Base-by-base conservation (phyloP, 2,113 vertebrate genomes). In the Kryptolebias marmoratus region DNA sequence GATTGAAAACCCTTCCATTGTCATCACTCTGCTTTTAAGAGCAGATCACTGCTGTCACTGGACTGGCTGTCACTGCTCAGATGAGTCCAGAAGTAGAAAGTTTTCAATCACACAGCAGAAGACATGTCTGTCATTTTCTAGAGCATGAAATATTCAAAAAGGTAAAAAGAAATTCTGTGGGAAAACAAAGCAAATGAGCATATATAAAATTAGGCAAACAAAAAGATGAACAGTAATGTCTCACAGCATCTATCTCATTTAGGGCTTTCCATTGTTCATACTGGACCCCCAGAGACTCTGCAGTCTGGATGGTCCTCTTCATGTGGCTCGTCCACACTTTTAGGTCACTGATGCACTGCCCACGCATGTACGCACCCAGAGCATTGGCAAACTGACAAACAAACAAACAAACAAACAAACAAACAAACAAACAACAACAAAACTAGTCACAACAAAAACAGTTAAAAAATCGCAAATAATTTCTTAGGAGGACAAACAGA, bases 241-340 rank as follows among this genome's bases (percentile, higher is more conserved):
- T 95, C 75, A 97, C 96, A 1, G 96, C 96, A 0, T 97, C 95
- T 1, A 98, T 96, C 87, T 98, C 97, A 0, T 98, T 98, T 48
- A 98, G 94, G 5, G 97, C 97, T 61, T 98, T 98, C 97, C 97
- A 98, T 79, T 97, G 96, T 28, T 98, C 96, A 1, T 97, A 98
- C 27, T 93, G 93, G 4, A 96, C 93, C 0, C 89, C 93, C 39
- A 98, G 81, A 0, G 93, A 95, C 83, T 96, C 96, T 0, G 96
- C 97, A 0, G 96, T 97, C 93, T 98, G 94, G 89, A 97, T 97
- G 62, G 95, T 97, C 48, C 97, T 94, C 58, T 93, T 96, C 96
- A 97, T 95, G 90, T 98, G 97, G 73, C 96, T 98, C 1, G 96
- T 97, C 96, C 96, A 98, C 0, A 97, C 95, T 88, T 97, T 98